Evolutionary conservation across 2,888 invertebrate species (phyloP), one percentile per base, ranked within the genome.

Genomic region (Branchellion lobata): DNA sequence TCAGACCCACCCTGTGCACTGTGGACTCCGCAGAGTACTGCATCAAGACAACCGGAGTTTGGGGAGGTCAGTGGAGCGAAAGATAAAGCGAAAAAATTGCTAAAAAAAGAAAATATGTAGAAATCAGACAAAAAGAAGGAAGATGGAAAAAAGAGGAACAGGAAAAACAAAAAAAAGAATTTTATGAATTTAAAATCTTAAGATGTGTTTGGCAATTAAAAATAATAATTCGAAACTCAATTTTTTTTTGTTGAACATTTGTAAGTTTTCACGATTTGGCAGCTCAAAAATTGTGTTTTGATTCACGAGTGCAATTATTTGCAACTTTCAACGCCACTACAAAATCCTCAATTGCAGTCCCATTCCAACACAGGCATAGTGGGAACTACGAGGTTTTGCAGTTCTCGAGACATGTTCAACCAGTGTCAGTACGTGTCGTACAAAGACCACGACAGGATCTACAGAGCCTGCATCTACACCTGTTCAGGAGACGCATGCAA

Each of bases 1-100:
- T 92, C 90, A 91, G 85, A 89, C 90, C 93, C 1, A 87, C 88
- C 75, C 84, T 90, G 90, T 85, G 88, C 90, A 91, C 92, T 87
- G 91, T 94, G 79, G 92, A 92, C 86, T 91, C 92, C 86, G 93
- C 94, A 75, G 90, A 90, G 84, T 94, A 92, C 89, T 95, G 95
- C 89, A 90, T 95, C 84, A 95, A 95, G 90, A 91, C 92, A 85
- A 92, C 94, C 81, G 96, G 96, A 82, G 91, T 96, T 86, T 90
- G 87, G 86, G 88, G 88, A 86, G 90, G 90, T 89, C 84, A 81
- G 78, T 75, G 2, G 8, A 29, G 18, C 14, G 65, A 27, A 68
- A 31, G 27, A 24, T n/a, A n/a, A n/a, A n/a, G n/a, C n/a, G 24
- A 14, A 18, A 51, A 14, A 18, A 14, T 51, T 51, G 47, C n/a